Base-by-base conservation (phyloP, 92 coral and sea anemone species). In the Ricordea florida region DNA sequence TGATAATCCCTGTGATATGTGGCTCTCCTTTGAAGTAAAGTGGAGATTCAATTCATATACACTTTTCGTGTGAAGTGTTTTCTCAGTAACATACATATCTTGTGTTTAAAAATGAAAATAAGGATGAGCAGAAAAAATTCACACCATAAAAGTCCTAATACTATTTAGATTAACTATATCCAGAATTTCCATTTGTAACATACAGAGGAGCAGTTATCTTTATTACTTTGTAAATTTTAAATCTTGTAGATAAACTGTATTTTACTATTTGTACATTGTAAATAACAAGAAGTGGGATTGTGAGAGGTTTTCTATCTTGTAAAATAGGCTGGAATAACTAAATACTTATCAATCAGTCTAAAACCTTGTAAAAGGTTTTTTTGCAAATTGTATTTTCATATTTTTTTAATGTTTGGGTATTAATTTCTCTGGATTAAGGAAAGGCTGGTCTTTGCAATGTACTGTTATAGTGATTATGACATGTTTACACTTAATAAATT, bases 201-300 rank as follows among this genome's bases (percentile, higher is more conserved):
- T 70, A 70, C n/a, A 70, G 77, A 70, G 77, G 77, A 70, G 77
- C 77, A 70, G 77, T 70, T 70, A 41, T 53, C 76, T 21, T 69
- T 69, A 69, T 70, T 30, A 29, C 30, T 27, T 38, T 70, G 77
- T 55, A 70, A 40, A 30, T 38, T 69, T 50, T 29, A 70, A 27
- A 33, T 60, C 42, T 37, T 70, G 77, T 70, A 70, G 27, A 70
- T 70, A 70, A 15, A n/a, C 65, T 70, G n/a, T n/a, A 70, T 70
- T 70, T 70, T 70, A 56, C 56, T 55, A 53, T 70, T 40, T 70
- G 65, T 70, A 70, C 53, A 70, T 38, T 69, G 77, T 70, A 70
- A 20, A 70, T 53, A 53, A 40, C 53, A 26, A 10, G 23, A 52
- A 40, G 77, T 63, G 77, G 40, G 33, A 23, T 8, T 38, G 64